A percentile compares a stretch with the other conserved stretches of the same genome.
phyloP scores from a whole-genome alignment of 2,888 invertebrate species.

The Callyntrura sp. region DNA sequence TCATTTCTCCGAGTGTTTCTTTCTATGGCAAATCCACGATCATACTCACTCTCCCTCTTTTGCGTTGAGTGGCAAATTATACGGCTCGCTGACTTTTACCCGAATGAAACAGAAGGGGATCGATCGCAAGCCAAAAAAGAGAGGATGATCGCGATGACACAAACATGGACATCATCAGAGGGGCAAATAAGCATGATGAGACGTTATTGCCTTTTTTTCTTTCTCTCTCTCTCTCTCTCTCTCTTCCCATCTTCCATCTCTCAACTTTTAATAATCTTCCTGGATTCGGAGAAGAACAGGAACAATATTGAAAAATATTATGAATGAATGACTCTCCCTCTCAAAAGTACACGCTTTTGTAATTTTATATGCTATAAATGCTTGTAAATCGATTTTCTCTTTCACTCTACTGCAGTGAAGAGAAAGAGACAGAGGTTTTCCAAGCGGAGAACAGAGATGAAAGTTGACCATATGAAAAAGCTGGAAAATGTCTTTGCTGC shows the following conservation, averaged over 20 bases:
- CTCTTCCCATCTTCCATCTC: constrained; percentile 12
- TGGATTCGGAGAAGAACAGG: constrained; percentile 41
- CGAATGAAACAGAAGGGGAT: constrained; percentile 42
- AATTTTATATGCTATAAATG: neutral
- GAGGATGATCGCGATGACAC: constrained; percentile 31
- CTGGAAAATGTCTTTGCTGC: neutral
- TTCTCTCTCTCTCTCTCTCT: constrained; percentile 22
- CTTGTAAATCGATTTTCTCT: constrained; percentile 33
- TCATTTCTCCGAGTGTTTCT: too few relatives aligned
- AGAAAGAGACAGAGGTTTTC: too few relatives aligned
- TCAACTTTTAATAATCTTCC: constrained; percentile 51
- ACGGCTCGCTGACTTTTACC: constrained; percentile 50
- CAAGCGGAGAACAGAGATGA: too few relatives aligned
- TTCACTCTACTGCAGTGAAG: neutral
- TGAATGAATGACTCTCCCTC: constrained; percentile 50
- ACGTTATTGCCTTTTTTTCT: constrained; percentile 58
- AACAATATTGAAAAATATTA: constrained; percentile 60
- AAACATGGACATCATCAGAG: constrained; percentile 36
- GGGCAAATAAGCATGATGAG: constrained; percentile 29
- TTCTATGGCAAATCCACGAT: constrained; percentile 7
- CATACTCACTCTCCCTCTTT: constrained; percentile 26
- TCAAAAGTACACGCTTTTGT: too few relatives aligned
- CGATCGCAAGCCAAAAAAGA: constrained; percentile 21
- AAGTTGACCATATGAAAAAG: too few relatives aligned
- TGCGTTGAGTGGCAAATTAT: constrained; percentile 62